These are phyloP conservation scores for Triplophysa siluroides DNA, from an alignment of 2,113 vertebrate genomes.

Conservation along the genomic window DNA sequence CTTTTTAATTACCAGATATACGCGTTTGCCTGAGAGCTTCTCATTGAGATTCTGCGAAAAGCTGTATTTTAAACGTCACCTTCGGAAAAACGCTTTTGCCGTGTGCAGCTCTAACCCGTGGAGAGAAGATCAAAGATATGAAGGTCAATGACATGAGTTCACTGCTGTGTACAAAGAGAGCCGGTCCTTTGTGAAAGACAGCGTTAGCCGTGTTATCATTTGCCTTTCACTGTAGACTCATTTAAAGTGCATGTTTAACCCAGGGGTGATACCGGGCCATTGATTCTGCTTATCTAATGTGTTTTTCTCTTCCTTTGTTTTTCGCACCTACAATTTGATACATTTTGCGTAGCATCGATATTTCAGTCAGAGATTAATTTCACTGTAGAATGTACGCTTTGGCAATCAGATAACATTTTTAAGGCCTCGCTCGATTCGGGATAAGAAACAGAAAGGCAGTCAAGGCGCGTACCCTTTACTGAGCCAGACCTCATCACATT, in stretches of 20 bases:
- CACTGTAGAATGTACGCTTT: constrained; percentile 59
- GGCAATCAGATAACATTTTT: constrained; percentile 71
- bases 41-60: not conserved
- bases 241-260: constrained; percentile 34
- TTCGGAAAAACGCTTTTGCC: not conserved
- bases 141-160: constrained; percentile 57
- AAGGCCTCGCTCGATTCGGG: constrained; percentile 64
- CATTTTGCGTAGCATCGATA: constrained; percentile 64
- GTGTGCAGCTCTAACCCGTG: not conserved
- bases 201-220: not conserved
- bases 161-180: constrained; percentile 67
- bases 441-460: not conserved
- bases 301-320: constrained; percentile 9
- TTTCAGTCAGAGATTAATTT: constrained; percentile 76
- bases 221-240: not conserved
- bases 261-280: constrained; percentile 57
- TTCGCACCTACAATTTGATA: constrained; percentile 52
- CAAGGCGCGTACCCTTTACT: constrained; percentile 49
- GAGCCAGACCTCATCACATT: constrained; percentile 62
- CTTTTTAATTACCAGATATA: not conserved
- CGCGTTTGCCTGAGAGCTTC: not conserved
- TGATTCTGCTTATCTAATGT: constrained; percentile 66
- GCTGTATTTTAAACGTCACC: not conserved
- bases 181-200: constrained; percentile 22
- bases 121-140: constrained; percentile 44